Evolutionary conservation across 1,140 invertebrate species (phyloP).

Genomic region (Penaeus indicus): DNA sequence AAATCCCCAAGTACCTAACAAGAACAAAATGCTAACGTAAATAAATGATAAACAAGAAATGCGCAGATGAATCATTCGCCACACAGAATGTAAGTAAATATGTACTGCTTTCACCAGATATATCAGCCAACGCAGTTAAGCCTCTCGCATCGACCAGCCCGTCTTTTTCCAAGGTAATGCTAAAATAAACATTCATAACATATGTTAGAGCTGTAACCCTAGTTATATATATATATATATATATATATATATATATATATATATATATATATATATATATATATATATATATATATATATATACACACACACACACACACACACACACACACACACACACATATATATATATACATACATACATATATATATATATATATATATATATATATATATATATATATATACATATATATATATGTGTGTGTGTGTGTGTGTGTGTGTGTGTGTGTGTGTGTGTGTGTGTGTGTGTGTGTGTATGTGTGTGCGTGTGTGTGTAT

Average conservation of each 20-base stretch:
- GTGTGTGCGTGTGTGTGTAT: slow-evolving; percentile 12
- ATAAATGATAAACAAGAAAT: too few species aligned
- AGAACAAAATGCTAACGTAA: too few species aligned
- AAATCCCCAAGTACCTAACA: too few species aligned
- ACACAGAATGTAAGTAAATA: too few species aligned
- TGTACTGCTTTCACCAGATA: too few species aligned
- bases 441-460: neutral
- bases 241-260: neutral
- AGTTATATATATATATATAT: neutral
- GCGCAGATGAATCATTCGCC: too few species aligned
- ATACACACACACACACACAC: neutral
- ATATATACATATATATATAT: slow-evolving; percentile 30
- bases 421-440: neutral
- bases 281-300: slow-evolving; percentile 15
- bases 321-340: slow-evolving; percentile 1
- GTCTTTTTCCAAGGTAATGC: too few species aligned
- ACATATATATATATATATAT: slow-evolving; percentile 30
- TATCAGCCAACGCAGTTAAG: too few species aligned
- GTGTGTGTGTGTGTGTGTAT: slow-evolving; percentile 1
- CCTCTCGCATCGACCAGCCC: too few species aligned
- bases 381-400: slow-evolving; percentile 27
- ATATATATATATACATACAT: slow-evolving; percentile 30
- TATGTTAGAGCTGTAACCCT: too few species aligned
- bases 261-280: slow-evolving; percentile 26
- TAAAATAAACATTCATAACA: too few species aligned